Evolutionary conservation across 2,888 invertebrate species (phyloP), one percentile per base, ranked within the genome.

Genomic region (Spodoptera picta): DNA sequence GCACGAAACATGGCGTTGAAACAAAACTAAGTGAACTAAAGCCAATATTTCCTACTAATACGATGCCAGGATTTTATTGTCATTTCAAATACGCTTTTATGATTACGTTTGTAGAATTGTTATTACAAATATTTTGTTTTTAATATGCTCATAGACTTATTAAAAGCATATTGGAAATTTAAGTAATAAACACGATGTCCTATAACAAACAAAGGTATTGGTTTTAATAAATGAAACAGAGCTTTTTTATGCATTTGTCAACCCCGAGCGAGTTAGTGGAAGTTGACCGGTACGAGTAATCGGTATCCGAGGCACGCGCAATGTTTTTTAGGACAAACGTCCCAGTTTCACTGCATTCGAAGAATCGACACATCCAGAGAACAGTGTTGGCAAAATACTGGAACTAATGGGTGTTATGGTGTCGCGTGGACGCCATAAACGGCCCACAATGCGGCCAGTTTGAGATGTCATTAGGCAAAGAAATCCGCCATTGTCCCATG

Each of bases 351-450:
- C 87, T 81, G 61, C 80, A 81, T 94, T 94, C 94, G 87, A 80
- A 87, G 94, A 94, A 94, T 72, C 77, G 73, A 75, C 75, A 81
- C 72, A 73, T 77, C 79, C 78, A 83, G 59, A 56, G 79, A 87
- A 84, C 75, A 77, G 79, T 92, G 90, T 91, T 92, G 92, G 87
- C 92, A 93, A 92, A 93, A 94, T 87, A 91, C 88, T 93, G 94
- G 89, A 93, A 94, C 93, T 88, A 94, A 94, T 94, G 85, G 70
- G 83, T 83, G 90, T 92, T 92, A 90, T 92, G 86, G 84, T 90
- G 94, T 92, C 94, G 94, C 94, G 94, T 94, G 94, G 94, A 89
- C 85, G 86, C 89, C 90, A 91, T 93, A 94, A 93, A 94, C 73
- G 86, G 70, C 78, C 93, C 93, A 93, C 93, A 93, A 92, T 87